phyloP scores from a whole-genome alignment of 2,797 vertebrate genomes.

The Acanthopagrus latus region DNA sequence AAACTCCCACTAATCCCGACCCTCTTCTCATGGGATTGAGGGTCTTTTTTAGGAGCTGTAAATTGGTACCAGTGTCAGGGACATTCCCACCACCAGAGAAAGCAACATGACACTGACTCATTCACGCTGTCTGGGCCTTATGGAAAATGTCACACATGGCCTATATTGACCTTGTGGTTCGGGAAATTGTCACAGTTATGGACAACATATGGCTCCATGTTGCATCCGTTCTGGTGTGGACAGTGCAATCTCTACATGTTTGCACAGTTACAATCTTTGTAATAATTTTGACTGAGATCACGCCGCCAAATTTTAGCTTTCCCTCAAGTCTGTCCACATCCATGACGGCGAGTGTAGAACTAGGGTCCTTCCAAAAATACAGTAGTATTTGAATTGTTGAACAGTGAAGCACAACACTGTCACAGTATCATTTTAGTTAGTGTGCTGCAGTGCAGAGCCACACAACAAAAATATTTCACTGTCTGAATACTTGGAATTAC shows the following conservation, averaged over 20 bases:
- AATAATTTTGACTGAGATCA: neutral
- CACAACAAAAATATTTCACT: neutral
- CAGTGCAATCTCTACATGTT: neutral
- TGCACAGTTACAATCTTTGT: neutral
- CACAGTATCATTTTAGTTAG: neutral
- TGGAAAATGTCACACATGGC: slow-evolving; percentile 24
- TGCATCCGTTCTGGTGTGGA: neutral
- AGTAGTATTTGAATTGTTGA: neutral
- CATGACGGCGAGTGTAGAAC: neutral
- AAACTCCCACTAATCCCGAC: slow-evolving; percentile 29
- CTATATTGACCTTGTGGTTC: slow-evolving; percentile 13
- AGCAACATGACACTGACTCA: slow-evolving; percentile 60
- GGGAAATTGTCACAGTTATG: slow-evolving; percentile 2
- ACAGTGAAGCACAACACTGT: neutral
- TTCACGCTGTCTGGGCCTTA: slow-evolving; percentile 32
- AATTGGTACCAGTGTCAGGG: slow-evolving; percentile 44
- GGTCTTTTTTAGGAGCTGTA: slow-evolving; percentile 57
- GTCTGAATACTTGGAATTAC: neutral
- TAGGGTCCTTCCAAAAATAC: neutral
- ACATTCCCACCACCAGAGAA: slow-evolving; percentile 48
- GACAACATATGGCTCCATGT: neutral
- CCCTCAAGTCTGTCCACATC: neutral
- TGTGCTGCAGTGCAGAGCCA: no score
- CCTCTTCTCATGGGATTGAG: slow-evolving; percentile 3
- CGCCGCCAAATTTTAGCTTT: neutral